Evolutionary conservation across 2,888 invertebrate species (phyloP).

Genomic region (Tenthredo notha): DNA sequence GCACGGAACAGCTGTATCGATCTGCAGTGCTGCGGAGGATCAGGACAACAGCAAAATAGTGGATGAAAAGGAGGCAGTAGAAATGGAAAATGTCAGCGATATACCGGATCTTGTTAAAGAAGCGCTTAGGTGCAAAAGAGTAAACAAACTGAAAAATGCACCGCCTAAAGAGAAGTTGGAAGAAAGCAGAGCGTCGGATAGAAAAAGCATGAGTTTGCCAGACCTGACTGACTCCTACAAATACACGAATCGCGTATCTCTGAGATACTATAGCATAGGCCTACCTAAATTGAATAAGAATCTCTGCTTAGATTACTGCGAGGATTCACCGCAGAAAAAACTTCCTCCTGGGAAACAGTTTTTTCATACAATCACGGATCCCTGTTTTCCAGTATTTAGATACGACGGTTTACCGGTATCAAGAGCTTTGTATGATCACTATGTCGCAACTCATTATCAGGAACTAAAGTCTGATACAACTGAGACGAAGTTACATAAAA

Average conservation of each 20-base stretch:
- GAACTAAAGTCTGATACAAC: conserved; percentile 77
- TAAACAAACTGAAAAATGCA: conserved; percentile 73
- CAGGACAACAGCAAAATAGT: conserved; percentile 59
- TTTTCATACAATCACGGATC: conserved; percentile 88
- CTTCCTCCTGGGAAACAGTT: conserved; percentile 76
- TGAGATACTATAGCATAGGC: conserved; percentile 81
- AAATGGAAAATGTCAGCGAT: conserved; percentile 66
- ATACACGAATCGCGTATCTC: conserved; percentile 81
- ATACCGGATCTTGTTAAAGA: conserved; percentile 78
- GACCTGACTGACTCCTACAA: conserved; percentile 84
- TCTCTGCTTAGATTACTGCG: conserved; percentile 62
- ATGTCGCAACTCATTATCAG: conserved; percentile 84
- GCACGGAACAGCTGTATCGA: conserved; percentile 87
- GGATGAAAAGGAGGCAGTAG: conserved; percentile 52
- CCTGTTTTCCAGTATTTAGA: conserved; percentile 88
- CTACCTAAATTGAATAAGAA: conserved; percentile 75
- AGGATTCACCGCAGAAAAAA: conserved; percentile 73
- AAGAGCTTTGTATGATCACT: conserved; percentile 85
- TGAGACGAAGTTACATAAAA: conserved; percentile 62
- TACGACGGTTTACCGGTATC: conserved; percentile 88
- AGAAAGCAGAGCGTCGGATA: conserved; percentile 66
- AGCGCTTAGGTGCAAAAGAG: conserved; percentile 75
- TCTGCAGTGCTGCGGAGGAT: conserved; percentile 83
- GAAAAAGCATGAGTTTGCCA: conserved; percentile 81
- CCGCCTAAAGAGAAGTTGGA: conserved; percentile 62